Evolutionary conservation across 2,113 vertebrate genomes (phyloP).

Genomic region (Crocuta crocuta): DNA sequence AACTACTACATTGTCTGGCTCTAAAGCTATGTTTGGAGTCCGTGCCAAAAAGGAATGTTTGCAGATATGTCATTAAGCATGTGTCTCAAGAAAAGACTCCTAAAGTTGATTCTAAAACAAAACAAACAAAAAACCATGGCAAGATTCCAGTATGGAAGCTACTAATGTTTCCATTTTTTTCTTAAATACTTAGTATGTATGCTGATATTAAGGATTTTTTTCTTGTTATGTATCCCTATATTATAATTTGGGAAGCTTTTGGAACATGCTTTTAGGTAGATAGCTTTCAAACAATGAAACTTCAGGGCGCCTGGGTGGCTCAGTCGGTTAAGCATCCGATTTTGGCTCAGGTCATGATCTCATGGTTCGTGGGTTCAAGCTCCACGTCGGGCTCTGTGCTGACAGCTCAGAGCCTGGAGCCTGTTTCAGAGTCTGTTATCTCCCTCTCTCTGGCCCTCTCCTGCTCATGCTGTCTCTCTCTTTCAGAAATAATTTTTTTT

Average conservation of each 20-base stretch:
- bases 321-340: no score
- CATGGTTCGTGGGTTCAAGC: no score
- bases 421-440: no score
- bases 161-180: background rate
- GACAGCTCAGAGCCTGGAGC: no score
- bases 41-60: conserved; percentile 14
- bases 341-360: no score
- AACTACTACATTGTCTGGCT: background rate
- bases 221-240: background rate
- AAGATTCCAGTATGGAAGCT: background rate
- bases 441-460: no score
- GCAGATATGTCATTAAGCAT: background rate
- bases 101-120: conserved; percentile 1
- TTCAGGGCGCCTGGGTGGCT: conserved; percentile 10
- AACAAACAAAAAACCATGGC: background rate
- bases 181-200: conserved; percentile 13
- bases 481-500: no score
- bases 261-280: conserved; percentile 76
- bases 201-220: background rate
- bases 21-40: background rate
- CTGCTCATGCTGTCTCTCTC: no score
- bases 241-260: conserved; percentile 80
- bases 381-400: no score
- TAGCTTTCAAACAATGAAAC: conserved; percentile 80
- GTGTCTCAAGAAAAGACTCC: background rate